Conservation (phyloP, 2,113 vertebrate genomes). For the Gallinago undulata region DNA sequence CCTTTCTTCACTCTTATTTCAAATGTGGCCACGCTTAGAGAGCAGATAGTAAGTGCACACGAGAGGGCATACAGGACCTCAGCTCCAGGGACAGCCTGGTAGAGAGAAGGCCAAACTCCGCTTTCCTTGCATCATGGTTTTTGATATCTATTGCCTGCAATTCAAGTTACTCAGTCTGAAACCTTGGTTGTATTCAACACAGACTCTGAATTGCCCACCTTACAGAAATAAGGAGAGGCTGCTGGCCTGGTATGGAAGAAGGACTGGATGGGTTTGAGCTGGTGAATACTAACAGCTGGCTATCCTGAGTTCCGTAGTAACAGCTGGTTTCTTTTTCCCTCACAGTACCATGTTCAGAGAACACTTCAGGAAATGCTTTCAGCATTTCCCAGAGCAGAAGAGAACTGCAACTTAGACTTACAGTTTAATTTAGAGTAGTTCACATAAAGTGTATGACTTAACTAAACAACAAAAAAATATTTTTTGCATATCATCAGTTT, state of each 20-base stretch:
- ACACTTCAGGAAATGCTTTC: not conserved
- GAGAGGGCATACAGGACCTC: not conserved
- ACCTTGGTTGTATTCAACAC: not conserved
- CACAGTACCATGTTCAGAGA: not conserved
- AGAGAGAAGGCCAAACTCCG: not conserved
- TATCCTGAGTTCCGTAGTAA: not conserved
- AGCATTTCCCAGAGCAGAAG: not conserved
- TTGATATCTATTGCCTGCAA: not conserved
- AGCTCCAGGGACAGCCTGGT: not conserved
- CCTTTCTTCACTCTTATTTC: not conserved
- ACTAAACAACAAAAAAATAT: not conserved
- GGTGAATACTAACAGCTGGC: not conserved
- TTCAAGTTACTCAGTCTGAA: not conserved
- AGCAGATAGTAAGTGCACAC: not conserved
- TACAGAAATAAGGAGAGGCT: not conserved
- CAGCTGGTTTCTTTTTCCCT: not conserved
- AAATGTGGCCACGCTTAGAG: not conserved
- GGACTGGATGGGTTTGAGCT: not conserved
- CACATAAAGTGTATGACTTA: not conserved
- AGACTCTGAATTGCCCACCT: not conserved
- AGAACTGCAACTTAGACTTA: not conserved
- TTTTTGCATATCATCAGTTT: not conserved
- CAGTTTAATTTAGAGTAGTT: not conserved
- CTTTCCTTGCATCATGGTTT: not conserved
- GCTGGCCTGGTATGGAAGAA: not conserved